phyloP scores from a whole-genome alignment of 92 coral and sea anemone species.

The Zoanthus sociatus region DNA sequence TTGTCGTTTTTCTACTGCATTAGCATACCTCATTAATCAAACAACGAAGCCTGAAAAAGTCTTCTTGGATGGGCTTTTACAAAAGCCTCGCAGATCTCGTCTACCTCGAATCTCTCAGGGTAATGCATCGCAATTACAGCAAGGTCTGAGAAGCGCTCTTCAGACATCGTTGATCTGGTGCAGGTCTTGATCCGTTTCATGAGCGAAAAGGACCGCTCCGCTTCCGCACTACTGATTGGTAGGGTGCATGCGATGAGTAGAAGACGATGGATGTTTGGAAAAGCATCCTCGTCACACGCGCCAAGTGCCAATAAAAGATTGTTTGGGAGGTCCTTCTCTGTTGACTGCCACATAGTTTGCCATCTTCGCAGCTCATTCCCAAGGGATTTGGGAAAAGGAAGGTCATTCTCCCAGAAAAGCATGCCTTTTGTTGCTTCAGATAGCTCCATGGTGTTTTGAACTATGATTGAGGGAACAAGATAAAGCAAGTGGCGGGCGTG shows the following conservation, averaged over 20 bases:
- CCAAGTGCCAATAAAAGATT: background rate
- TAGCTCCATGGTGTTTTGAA: no score
- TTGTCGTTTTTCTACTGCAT: no score
- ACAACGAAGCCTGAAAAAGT: no score
- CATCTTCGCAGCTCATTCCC: no score
- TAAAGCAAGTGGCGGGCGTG: no score
- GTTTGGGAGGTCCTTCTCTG: slow-evolving; percentile 30
- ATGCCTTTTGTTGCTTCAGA: no score
- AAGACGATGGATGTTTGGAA: slow-evolving; percentile 56
- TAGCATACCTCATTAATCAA: no score
- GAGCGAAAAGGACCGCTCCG: slow-evolving; percentile 45
- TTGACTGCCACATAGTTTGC: no score
- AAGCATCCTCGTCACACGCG: slow-evolving; percentile 46
- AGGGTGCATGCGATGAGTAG: slow-evolving; percentile 47
- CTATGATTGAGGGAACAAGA: no score
- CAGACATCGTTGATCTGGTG: slow-evolving; percentile 2
- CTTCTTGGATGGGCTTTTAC: no score
- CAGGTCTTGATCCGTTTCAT: background rate
- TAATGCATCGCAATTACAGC: background rate
- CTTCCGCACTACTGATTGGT: slow-evolving; percentile 50
- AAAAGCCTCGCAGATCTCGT: slow-evolving; percentile 11
- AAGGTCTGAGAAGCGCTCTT: slow-evolving; percentile 38
- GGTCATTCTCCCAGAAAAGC: no score
- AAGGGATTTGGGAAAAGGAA: no score
- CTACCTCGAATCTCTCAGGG: slow-evolving; percentile 54